A percentile compares a stretch with the other conserved stretches of the same genome.
phyloP scores from a whole-genome alignment of 2,797 vertebrate species.

The Crypturellus tataupa region DNA sequence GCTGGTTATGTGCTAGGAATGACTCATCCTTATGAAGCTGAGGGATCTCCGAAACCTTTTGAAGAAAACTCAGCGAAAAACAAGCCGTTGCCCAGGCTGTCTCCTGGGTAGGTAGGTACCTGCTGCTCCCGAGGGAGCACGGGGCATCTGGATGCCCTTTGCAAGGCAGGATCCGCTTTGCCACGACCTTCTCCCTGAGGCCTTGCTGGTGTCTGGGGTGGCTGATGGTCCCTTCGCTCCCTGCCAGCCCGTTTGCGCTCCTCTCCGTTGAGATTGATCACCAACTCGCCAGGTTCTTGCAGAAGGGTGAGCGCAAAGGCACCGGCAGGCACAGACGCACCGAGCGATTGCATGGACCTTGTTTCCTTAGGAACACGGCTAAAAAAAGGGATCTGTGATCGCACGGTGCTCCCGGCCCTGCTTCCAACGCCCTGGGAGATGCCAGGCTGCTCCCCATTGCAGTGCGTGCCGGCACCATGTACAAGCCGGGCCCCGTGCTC shows the following conservation, averaged over 20 bases:
- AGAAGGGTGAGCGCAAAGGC: not conserved
- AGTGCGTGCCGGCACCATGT: too few species aligned
- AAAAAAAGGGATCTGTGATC: not conserved
- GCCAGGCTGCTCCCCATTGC: not conserved
- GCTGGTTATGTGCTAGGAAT: not conserved
- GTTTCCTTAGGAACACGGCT: not conserved
- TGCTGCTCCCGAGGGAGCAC: accelerated
- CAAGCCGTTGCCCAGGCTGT: not conserved
- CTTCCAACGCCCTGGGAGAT: not conserved
- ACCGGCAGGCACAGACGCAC: not conserved
- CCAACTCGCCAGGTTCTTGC: not conserved
- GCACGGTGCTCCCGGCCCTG: not conserved
- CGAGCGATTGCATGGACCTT: not conserved
- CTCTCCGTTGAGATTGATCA: not conserved
- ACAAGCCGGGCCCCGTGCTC: accelerated
- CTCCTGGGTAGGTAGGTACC: accelerated
- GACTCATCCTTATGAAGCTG: not conserved
- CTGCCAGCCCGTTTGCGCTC: not conserved
- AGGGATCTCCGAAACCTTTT: not conserved
- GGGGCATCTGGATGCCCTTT: not conserved
- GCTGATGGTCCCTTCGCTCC: not conserved
- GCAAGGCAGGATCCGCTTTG: accelerated
- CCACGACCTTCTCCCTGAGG: not conserved
- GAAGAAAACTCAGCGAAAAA: not conserved
- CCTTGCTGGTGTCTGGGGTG: not conserved